Evolutionary conservation across 2,888 invertebrate species (phyloP), one percentile per base, ranked within the genome.

Genomic region (Eurytoma californica): DNA sequence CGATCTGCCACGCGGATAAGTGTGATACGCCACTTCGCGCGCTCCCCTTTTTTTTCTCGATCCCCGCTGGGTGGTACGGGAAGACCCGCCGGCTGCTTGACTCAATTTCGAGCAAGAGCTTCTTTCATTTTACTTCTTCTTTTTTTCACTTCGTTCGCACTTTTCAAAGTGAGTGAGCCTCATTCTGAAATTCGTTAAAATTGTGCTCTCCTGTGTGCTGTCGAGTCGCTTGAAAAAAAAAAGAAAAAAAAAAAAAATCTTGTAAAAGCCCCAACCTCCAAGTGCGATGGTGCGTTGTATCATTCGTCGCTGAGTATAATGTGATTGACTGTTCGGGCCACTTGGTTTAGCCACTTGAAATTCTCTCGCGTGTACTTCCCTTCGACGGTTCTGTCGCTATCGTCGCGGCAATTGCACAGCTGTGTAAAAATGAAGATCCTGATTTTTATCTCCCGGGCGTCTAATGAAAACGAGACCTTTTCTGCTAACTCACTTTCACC

Each of bases 301-400:
- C 68, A 81, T 53, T 82, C 81, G 73, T 81, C 83, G 80, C 77
- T 83, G 79, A 82, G 83, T 82, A 84, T 84, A 84, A 85, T 83
- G 84, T 84, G 84, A 84, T 84, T 83, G 83, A 85, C 84, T 85
- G 84, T 85, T 84, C 80, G 76, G 55, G 57, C 75, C 76, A 77
- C 77, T 80, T 78, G 74, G 79, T 58, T 49, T 16, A 81, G 75
- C 81, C 83, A 83, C 82, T 82, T 82, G 80, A 80, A 72, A 66
- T 39, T 80, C 47, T 53, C 72, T n/a, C 72, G 51, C 73, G 20
- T 80, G 51, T 81, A 84, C 84, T 85, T 84, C 53, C 58, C 12
- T 20, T 51, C 28, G 24, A 13, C 24, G 51, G 12, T 66, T 58
- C 60, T 18, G 30, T 58, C 58, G 30, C 30, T 18, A 20, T 16